Evolutionary conservation across 1,140 invertebrate species (phyloP), one percentile per base, ranked within the genome.

Genomic region (Trissolcus basalis): DNA sequence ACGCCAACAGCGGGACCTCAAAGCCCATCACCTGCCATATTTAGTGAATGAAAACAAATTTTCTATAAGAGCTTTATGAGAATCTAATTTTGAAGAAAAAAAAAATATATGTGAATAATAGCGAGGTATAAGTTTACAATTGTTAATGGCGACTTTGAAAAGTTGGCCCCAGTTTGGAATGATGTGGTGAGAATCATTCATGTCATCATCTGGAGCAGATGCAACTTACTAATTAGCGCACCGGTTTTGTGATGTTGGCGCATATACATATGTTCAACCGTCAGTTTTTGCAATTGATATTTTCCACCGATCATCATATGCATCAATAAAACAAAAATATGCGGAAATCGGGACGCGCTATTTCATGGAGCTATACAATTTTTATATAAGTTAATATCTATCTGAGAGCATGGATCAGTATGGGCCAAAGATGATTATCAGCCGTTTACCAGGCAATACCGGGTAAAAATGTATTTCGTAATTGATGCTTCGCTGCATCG

Each of bases 11-110:
- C 56, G n/a, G 15, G 12, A 27, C 55, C 49, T 64, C 32, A 73
- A 77, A 68, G 48, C 36, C 50, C 72, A 71, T 81, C 82, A 85
- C 82, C 82, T 83, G 82, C 80, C 78, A 43, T 49, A 64, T 72
- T 70, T 74, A 67, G 36, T 86, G 78, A 86, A 86, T 86, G 79
- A 83, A 81, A 82, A 85, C 82, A 87, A 85, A 85, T 86, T 86
- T 86, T 86, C 80, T 80, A 86, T 85, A 63, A 75, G 9, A 11
- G 48, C 59, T 68, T 82, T 79, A 83, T 78, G 80, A 84, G 79
- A 74, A 81, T 85, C 80, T 85, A 86, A 87, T 87, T 86, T 83
- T 78, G 60, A 48, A 76, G 76, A 80, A 83, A 80, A 80, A 56
- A 27, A 1, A 6, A 4, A 4, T 1, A 3, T 44, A 53, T 33